Evolutionary conservation across 1,140 invertebrate genomes (phyloP).

Genomic region (Temnothorax nylanderi): DNA sequence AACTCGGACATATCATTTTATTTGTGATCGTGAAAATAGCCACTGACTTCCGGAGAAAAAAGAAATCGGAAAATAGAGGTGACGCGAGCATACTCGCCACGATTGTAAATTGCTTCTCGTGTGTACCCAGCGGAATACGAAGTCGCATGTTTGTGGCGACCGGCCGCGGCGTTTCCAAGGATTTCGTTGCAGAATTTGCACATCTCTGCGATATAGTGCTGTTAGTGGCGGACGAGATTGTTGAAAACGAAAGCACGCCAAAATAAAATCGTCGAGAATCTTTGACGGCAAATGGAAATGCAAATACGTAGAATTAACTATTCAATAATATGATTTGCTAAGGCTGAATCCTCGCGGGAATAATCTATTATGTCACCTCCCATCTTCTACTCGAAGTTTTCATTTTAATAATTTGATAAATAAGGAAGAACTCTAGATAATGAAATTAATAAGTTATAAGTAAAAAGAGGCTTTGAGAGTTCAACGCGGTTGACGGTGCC

Average conservation of each 20-base stretch:
- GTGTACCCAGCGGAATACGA: constrained; percentile 34
- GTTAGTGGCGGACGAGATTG: background rate
- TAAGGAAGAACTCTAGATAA: too few relatives aligned
- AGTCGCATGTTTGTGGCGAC: constrained; percentile 43
- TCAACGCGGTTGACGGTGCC: too few relatives aligned
- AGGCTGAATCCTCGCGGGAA: background rate
- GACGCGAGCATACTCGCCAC: constrained; percentile 29
- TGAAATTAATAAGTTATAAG: too few relatives aligned
- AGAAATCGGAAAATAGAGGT: background rate
- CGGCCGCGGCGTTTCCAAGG: constrained; percentile 5
- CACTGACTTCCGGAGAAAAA: background rate
- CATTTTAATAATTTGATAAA: background rate
- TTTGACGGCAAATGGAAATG: background rate
- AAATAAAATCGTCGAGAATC: background rate
- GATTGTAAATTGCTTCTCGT: constrained; percentile 46
- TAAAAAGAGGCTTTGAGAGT: too few relatives aligned
- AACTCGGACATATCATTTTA: background rate
- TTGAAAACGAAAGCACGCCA: background rate
- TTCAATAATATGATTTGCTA: background rate
- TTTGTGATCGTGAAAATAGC: background rate
- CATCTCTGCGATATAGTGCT: constrained; percentile 10
- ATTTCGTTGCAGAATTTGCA: constrained; percentile 54
- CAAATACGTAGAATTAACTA: background rate
- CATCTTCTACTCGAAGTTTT: background rate
- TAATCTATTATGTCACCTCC: background rate